Base-by-base conservation (phyloP, 2,113 vertebrate genomes). In the Aepyceros melampus region DNA sequence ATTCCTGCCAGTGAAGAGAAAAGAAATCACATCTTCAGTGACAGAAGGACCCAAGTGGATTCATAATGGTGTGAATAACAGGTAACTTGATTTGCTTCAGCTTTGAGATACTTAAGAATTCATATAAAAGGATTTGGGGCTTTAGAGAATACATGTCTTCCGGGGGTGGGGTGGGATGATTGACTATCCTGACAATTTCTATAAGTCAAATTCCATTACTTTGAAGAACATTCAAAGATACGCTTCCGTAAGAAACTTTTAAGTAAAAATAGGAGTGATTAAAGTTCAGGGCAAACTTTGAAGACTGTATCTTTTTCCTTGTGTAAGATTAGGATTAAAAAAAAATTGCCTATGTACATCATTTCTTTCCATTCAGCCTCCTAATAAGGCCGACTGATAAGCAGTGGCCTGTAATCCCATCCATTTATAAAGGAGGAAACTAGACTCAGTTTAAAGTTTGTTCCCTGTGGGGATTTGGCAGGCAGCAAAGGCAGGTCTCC, bases 71-170 rank as follows among this genome's bases (percentile, higher is more conserved):
- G 91, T 71, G 33, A 84, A 40, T 33, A 86, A 64, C 71, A 87
- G 93, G 89, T 62, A 79, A 49, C 56, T 84, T n/a, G 79, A 89
- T 79, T 71, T n/a, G 47, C 95, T 49, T 33, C 31, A 53, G 49
- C 56, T 56, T 40, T 87, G 78, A 89, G 87, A 89, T 49, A 45
- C 67, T 91, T 71, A 51, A 91, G 93, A 74, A 78, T 71, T 79
- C 84, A 33, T 31, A 53, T 82, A 19, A 85, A 86, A 85, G 91
- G 81, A 87, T n/a, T 88, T 47, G 1, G 58, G 62, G 83, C 40
- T 78, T 93, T 82, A 71, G 19, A 91, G 86, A 95, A 83, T 47
- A 89, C 29, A 13, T 7, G 45, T 51, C 91, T 94, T 95, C 51
- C 9, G 5, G 40, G 17, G 29, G 94, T 81, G 78, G 78, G 78